Percentiles rank a stretch among this genome's conserved stretches.
These are phyloP conservation scores for Dicranocentrus wangi DNA, from an alignment of 2,888 invertebrate species.

Conservation along the genomic window DNA sequence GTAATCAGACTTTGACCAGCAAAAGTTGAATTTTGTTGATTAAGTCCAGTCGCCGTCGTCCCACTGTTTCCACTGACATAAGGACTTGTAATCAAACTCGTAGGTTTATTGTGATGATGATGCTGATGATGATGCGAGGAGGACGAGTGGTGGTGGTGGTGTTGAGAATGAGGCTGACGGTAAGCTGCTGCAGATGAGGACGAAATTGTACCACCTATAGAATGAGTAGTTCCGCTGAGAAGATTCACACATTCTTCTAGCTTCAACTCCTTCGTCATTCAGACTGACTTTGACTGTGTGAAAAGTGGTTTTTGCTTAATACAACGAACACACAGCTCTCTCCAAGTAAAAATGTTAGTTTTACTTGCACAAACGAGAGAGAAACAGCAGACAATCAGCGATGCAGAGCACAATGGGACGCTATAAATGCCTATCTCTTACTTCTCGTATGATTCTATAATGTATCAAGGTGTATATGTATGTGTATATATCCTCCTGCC, in stretches of 20 bases:
- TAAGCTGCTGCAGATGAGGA: slow-evolving; percentile 29
- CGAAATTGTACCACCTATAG: slow-evolving; percentile 45
- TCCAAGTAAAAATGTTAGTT: background rate
- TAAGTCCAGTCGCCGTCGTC: slow-evolving; percentile 29
- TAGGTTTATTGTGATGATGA: slow-evolving; percentile 44
- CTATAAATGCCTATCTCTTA: background rate
- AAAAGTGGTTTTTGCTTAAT: slow-evolving; percentile 19
- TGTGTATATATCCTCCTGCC: background rate
- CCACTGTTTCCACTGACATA: slow-evolving; percentile 40
- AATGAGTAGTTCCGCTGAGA: slow-evolving; percentile 55
- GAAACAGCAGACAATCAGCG: slow-evolving; percentile 40
- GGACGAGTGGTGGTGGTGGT: slow-evolving; percentile 22
- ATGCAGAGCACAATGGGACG: slow-evolving; percentile 20
- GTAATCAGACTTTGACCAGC: slow-evolving; percentile 57
- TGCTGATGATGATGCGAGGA: slow-evolving; percentile 17
- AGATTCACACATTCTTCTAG: slow-evolving; percentile 67
- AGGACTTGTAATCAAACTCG: slow-evolving; percentile 44
- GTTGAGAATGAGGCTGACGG: background rate
- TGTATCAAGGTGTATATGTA: too few relatives aligned
- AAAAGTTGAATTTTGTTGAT: slow-evolving; percentile 27
- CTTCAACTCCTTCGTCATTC: slow-evolving; percentile 69
- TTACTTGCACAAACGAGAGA: slow-evolving; percentile 32
- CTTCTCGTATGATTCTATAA: too few relatives aligned
- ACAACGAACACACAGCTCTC: background rate
- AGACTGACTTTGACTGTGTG: slow-evolving; percentile 59